These are phyloP conservation scores for Clavelina lepadiformis DNA, from an alignment of 23 tunicate species.

Conservation along the genomic window DNA sequence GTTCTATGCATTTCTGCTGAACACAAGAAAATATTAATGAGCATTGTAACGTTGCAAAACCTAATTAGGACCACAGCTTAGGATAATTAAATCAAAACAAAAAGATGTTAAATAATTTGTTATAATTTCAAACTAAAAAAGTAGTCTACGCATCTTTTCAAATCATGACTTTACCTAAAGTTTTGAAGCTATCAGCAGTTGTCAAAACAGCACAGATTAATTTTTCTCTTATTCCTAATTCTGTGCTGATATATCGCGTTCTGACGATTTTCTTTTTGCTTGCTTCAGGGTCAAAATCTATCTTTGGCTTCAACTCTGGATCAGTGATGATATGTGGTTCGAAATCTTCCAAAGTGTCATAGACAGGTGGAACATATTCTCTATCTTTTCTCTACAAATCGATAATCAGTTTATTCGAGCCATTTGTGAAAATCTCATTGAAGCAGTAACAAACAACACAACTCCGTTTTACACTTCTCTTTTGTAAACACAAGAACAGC, in stretches of 20 bases:
- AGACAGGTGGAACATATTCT: slow-evolving; percentile 73
- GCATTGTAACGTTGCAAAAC: too few species aligned
- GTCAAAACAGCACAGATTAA: slow-evolving; percentile 57
- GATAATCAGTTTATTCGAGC: slow-evolving; percentile 4
- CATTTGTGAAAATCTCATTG: too few species aligned
- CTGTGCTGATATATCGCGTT: slow-evolving; percentile 79
- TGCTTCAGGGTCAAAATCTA: slow-evolving; percentile 41
- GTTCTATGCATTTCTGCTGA: too few species aligned
- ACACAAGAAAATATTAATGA: too few species aligned
- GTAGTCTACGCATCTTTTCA: too few species aligned
- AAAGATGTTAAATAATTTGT: too few species aligned
- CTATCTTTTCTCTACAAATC: slow-evolving; percentile 55
- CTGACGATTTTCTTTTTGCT: slow-evolving; percentile 84
- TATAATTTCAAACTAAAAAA: too few species aligned
- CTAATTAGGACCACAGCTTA: too few species aligned
- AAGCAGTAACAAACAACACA: too few species aligned
- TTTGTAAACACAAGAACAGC: too few species aligned
- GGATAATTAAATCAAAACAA: too few species aligned
- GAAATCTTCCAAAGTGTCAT: slow-evolving; percentile 87
- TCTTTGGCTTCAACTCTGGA: slow-evolving; percentile 85
- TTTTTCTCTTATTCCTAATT: slow-evolving; percentile 88
- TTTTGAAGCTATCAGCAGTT: slow-evolving; percentile 24
- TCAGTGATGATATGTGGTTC: slow-evolving; percentile 95
- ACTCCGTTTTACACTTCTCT: too few species aligned
- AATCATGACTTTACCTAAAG: slow-evolving; percentile 56